phyloP scores from a whole-genome alignment of 1,140 invertebrate genomes.

The Pseudomyrmex gracilis region DNA sequence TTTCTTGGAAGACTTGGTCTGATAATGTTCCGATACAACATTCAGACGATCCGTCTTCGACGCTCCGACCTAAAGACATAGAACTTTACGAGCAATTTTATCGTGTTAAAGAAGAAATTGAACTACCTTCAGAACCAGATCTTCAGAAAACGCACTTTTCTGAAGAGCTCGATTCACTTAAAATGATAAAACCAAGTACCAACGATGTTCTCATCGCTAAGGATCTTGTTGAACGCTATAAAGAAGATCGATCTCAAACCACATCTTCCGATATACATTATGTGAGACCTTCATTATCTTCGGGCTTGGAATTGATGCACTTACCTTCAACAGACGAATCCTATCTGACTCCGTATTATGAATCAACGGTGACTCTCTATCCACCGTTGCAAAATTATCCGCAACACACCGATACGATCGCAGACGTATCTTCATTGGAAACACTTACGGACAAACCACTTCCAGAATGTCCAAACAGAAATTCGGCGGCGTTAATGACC shows the following conservation, averaged over 20 bases:
- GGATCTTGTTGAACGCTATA: background rate
- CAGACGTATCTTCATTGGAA: background rate
- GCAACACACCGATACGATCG: background rate
- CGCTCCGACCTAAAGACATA: conserved; percentile 12
- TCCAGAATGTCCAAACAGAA: conserved; percentile 50
- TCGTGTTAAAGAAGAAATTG: background rate
- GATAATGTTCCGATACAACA: background rate
- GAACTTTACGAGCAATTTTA: background rate
- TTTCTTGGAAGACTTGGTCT: background rate
- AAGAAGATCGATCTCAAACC: background rate
- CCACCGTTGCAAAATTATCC: conserved; percentile 14
- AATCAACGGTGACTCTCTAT: conserved; percentile 60
- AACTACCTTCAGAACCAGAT: background rate
- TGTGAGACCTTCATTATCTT: conserved; percentile 1
- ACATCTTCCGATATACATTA: conserved; percentile 4
- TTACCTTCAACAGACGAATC: conserved; percentile 61
- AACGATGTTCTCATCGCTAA: too few relatives aligned
- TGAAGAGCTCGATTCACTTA: background rate
- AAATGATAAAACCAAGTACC: background rate
- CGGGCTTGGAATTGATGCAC: conserved; percentile 48
- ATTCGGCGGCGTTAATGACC: background rate
- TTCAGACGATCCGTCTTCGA: conserved; percentile 3
- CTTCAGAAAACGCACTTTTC: background rate
- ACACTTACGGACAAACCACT: conserved; percentile 31
- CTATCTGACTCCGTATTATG: conserved; percentile 71